Conservation (phyloP, 2,797 vertebrate genomes). For the Pangasius mekongensis region DNA sequence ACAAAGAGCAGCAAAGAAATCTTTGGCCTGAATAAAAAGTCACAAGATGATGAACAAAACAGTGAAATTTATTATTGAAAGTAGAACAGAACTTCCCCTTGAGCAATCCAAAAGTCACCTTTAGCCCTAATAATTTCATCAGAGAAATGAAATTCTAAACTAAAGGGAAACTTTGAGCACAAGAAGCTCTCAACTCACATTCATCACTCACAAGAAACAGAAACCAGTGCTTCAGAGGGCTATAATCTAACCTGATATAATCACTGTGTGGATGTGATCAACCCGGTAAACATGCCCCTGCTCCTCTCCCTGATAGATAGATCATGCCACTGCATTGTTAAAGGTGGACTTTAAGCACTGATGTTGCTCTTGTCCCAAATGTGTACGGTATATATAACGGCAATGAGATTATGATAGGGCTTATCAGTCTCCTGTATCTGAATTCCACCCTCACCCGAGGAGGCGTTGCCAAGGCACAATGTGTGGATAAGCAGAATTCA, state of each 20-base stretch:
- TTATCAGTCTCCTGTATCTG: background rate
- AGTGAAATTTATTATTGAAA: slow-evolving; percentile 14
- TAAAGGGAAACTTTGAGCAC: background rate
- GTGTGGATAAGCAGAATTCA: background rate
- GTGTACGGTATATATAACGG: background rate
- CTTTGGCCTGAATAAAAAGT: slow-evolving; percentile 34
- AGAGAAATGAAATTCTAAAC: background rate
- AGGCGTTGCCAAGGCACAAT: background rate
- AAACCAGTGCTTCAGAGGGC: background rate
- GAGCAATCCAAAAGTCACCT: background rate
- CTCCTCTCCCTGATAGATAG: background rate
- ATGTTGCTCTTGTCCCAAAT: background rate
- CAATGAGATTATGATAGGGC: background rate
- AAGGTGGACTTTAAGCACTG: slow-evolving; percentile 32
- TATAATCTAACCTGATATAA: background rate
- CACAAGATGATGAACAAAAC: slow-evolving; percentile 31
- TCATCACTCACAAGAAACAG: background rate
- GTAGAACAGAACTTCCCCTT: slow-evolving; percentile 11
- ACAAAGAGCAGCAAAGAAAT: slow-evolving; percentile 11
- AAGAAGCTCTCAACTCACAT: background rate
- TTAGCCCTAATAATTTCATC: slow-evolving; percentile 19
- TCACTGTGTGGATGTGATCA: background rate
- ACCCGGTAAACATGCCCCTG: too few relatives aligned
- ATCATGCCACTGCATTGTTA: slow-evolving; percentile 30
- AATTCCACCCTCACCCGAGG: slow-evolving; percentile 10